These are phyloP conservation scores for Odontomyia ornata DNA, from an alignment of 2,888 invertebrate species.

Conservation along the genomic window DNA sequence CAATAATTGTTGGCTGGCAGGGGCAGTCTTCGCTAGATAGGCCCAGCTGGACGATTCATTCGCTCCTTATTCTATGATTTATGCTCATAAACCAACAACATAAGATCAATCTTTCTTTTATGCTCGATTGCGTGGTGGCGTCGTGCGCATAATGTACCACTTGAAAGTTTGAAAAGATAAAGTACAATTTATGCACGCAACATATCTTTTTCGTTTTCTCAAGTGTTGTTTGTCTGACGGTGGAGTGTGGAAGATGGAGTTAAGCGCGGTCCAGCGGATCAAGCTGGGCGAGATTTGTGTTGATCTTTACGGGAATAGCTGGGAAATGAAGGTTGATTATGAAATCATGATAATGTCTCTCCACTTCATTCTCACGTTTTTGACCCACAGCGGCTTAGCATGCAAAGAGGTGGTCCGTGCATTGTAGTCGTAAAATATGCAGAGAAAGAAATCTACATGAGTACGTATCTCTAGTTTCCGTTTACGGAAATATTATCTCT, in stretches of 20 bases:
- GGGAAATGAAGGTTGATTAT: slow-evolving; percentile 8
- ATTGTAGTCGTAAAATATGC: no score
- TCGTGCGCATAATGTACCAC: slow-evolving; percentile 12
- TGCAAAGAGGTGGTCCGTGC: slow-evolving; percentile 1
- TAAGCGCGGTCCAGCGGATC: background rate
- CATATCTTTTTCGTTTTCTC: background rate
- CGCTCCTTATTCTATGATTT: background rate
- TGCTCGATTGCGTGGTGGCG: background rate
- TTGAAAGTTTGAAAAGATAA: slow-evolving; percentile 24
- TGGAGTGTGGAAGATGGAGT: background rate
- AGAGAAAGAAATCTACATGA: background rate
- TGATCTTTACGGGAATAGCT: background rate
- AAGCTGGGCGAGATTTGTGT: no score
- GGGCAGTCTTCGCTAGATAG: background rate
- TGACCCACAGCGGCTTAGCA: slow-evolving; percentile 15
- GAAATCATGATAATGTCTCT: slow-evolving; percentile 2
- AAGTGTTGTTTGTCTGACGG: background rate
- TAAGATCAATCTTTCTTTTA: slow-evolving; percentile 8
- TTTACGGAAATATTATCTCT: slow-evolving; percentile 12
- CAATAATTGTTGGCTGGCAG: slow-evolving; percentile 1
- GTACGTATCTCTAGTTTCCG: background rate
- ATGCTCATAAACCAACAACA: background rate
- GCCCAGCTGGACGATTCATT: slow-evolving; percentile 1
- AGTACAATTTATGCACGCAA: background rate
- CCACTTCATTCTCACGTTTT: slow-evolving; percentile 32